Base-by-base conservation (phyloP, 1,140 invertebrate genomes). In the Drosophila kepulauana region DNA sequence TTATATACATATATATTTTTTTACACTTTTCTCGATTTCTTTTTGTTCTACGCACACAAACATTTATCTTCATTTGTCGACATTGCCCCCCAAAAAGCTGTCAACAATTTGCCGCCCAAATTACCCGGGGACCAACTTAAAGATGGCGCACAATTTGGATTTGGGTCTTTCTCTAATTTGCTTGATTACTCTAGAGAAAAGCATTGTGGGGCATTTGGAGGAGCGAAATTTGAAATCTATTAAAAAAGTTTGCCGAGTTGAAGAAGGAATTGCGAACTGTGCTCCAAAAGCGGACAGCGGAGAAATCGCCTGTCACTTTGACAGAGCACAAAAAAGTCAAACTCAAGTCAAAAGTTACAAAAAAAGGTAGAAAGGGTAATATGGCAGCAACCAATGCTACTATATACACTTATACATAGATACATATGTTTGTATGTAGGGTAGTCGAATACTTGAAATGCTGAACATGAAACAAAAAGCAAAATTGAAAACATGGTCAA, bases 61-160 rank as follows among this genome's bases (percentile, higher is more conserved):
- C 85, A 89, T 89, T 90, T 89, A 85, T 89, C 81, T 89, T 89
- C 81, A 89, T 89, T 85, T 85, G 78, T 78, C 80, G 35, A 38
- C 51, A 30, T 46, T 64, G 54, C 15, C 64, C 63, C 70, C 20
- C 20, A 25, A 25, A 67, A 76, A 78, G 85, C 85, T 89, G 85
- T 89, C 85, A 89, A 89, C 85, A 89, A 90, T 89, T 89, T 89
- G 78, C 85, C 72, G 66, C 56, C 63, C 61, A 88, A 87, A 87
- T 87, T 89, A 78, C 88, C 85, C 67, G 49, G 84, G 84, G 84
- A 84, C 45, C 51, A 65, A 66, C 66, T 56, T 59, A 74, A 67
- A 65, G 76, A 61, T 33, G 61, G 76, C 65, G 54, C 56, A 48
- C 61, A 58, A 67, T 67, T 66, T 62, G 65, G 71, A 82, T 73